Evolutionary conservation across 2,888 invertebrate species (phyloP).

Genomic region (Dermolepida albohirtum): DNA sequence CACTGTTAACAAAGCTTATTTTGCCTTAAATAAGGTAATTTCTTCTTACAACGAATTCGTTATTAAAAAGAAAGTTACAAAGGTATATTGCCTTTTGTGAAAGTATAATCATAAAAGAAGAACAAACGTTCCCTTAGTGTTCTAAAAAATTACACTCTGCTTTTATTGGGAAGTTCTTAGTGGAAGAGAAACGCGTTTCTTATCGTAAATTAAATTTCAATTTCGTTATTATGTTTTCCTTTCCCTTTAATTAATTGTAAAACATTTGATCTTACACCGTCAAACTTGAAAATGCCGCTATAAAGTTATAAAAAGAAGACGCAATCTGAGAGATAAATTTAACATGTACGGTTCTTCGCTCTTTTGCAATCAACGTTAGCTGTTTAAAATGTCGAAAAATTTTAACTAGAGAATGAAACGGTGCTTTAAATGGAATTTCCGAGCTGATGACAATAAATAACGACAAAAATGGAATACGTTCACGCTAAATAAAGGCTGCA

Average conservation of each 20-base stretch:
- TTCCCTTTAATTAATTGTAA: slow-evolving; percentile 9
- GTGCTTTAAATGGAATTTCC: slow-evolving; percentile 19
- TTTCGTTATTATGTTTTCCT: not conserved
- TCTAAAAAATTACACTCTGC: too few relatives aligned
- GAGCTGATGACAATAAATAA: slow-evolving; percentile 10
- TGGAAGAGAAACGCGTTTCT: too few relatives aligned
- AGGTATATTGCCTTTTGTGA: too few relatives aligned
- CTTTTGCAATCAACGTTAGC: not conserved
- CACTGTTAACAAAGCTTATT: too few relatives aligned
- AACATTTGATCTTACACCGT: not conserved
- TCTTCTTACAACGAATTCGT: too few relatives aligned
- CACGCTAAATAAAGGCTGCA: slow-evolving; percentile 3
- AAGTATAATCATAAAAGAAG: too few relatives aligned
- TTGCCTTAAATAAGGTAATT: too few relatives aligned
- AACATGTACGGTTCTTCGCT: not conserved
- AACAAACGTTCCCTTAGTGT: too few relatives aligned
- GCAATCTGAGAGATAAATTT: not conserved
- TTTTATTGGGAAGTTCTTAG: too few relatives aligned
- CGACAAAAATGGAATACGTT: slow-evolving; percentile 2
- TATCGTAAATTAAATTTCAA: too few relatives aligned
- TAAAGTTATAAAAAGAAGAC: slow-evolving; percentile 4
- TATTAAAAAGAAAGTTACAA: too few relatives aligned
- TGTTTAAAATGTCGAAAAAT: slow-evolving; percentile 14
- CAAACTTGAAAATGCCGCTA: not conserved
- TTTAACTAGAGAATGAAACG: slow-evolving; percentile 18